These are phyloP conservation scores for Sycophaga agraensis DNA, from an alignment of 1,140 invertebrate species.

Conservation along the genomic window DNA sequence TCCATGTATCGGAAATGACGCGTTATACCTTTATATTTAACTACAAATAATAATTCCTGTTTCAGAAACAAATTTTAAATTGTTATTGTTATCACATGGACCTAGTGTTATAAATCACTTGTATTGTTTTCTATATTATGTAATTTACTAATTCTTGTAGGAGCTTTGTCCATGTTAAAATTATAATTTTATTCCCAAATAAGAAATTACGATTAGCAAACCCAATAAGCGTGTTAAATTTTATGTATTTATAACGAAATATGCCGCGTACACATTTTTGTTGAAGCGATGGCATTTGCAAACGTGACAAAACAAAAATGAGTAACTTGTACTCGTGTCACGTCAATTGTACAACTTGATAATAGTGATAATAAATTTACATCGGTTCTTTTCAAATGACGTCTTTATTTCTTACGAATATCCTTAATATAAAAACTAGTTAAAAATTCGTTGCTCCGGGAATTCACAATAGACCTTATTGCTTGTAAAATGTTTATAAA, in stretches of 20 bases:
- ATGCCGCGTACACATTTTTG: background rate
- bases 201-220: background rate
- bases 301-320: constrained; percentile 2
- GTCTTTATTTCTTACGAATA: constrained; percentile 19
- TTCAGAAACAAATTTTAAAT: background rate
- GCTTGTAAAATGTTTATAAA: constrained; percentile 15
- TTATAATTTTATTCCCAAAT: background rate
- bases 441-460: constrained; percentile 14
- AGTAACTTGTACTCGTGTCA: constrained; percentile 1
- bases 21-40: background rate
- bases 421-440: constrained; percentile 7
- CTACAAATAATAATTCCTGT: background rate
- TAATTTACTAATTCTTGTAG: background rate
- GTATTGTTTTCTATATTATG: no score
- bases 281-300: constrained; percentile 1
- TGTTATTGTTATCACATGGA: background rate
- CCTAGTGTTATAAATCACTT: background rate
- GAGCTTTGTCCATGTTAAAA: background rate
- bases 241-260: background rate
- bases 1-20: constrained; percentile 1
- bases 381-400: constrained; percentile 39
- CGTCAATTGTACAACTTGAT: constrained; percentile 33
- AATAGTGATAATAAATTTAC: constrained; percentile 43
- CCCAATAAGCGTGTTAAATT: no score
- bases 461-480: constrained; percentile 6